Percentiles rank a stretch among this genome's conserved stretches.
phyloP scores from a whole-genome alignment of 2,888 invertebrate species.

The Xanthorhoe spadicearia region DNA sequence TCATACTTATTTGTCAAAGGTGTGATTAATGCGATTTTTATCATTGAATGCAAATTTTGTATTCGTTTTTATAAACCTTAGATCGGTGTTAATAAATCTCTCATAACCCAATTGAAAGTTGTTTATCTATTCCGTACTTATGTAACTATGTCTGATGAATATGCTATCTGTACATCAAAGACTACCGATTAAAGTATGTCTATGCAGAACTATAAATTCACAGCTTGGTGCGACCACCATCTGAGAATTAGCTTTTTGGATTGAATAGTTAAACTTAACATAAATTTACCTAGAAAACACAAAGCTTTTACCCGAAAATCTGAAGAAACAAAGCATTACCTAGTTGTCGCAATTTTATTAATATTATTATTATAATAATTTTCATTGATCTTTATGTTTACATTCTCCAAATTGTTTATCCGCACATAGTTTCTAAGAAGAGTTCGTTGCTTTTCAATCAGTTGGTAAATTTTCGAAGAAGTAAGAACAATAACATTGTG shows the following conservation, averaged over 20 bases:
- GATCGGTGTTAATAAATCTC: constrained; percentile 7
- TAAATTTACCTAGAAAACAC: no score
- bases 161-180: constrained; percentile 28
- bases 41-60: not conserved
- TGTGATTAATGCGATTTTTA: constrained; percentile 22
- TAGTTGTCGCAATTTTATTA: no score
- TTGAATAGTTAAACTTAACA: not conserved
- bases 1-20: constrained; percentile 42
- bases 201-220: constrained; percentile 16
- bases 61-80: no score
- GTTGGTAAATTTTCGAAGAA: not conserved
- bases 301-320: no score
- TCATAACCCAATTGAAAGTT: constrained; percentile 21
- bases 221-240: constrained; percentile 16
- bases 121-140: constrained; percentile 20
- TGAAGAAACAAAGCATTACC: no score
- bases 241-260: constrained; percentile 7
- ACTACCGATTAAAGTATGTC: constrained; percentile 17
- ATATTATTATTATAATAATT: no score
- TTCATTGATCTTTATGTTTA: no score
- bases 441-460: no score
- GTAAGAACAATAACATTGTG: not conserved
- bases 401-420: no score
- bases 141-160: constrained; percentile 33
- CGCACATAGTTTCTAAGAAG: no score